phyloP scores from a whole-genome alignment of 2,113 vertebrate genomes.

The Onychostruthus taczanowskii region DNA sequence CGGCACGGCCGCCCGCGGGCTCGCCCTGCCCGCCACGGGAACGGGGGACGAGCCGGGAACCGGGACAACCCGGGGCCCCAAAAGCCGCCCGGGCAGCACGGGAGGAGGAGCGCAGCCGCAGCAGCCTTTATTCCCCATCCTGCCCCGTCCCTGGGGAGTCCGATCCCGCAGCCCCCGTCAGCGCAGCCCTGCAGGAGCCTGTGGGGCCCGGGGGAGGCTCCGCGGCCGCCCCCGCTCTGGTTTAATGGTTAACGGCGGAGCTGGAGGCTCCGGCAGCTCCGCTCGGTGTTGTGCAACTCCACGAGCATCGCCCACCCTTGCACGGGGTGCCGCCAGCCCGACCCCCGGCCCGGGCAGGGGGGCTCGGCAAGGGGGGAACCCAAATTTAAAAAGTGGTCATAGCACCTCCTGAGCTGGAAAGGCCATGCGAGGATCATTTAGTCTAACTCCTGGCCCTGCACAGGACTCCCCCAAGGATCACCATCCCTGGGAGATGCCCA shows the following conservation, averaged over 20 bases:
- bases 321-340: not conserved
- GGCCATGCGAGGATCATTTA: not conserved
- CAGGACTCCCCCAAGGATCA: too few relatives aligned
- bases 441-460: not conserved
- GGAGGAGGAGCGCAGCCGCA: not conserved
- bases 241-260: slow-evolving; percentile 62
- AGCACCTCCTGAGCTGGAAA: not conserved
- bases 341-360: not conserved
- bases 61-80: not conserved
- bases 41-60: not conserved
- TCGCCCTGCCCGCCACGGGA: not conserved
- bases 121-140: not conserved
- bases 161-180: not conserved
- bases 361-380: not conserved
- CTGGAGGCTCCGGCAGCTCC: not conserved
- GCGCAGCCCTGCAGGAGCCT: not conserved
- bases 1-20: not conserved
- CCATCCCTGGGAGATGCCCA: not conserved
- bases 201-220: not conserved
- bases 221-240: not conserved
- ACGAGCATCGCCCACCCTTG: not conserved
- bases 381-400: not conserved
- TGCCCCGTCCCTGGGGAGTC: not conserved
- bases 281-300: slow-evolving; percentile 11
- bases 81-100: not conserved